Conservation (phyloP, 2,888 invertebrate species). For the Choristoneura rosaceana region DNA sequence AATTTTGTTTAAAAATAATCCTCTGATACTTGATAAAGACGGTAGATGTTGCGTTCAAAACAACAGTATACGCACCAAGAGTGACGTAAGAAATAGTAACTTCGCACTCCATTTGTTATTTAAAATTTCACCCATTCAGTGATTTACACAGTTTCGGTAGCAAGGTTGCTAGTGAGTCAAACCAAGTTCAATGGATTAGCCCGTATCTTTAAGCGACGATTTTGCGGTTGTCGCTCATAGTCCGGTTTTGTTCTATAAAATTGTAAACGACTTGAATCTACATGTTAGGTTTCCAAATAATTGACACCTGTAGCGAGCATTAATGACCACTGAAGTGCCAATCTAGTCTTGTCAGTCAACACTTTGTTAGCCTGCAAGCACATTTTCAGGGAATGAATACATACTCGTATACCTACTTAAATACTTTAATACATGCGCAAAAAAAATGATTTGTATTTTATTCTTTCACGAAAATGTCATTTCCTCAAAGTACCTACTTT, state of each 20-base stretch:
- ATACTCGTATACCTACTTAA: too few species aligned
- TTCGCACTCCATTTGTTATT: constrained; percentile 7
- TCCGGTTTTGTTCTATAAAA: constrained; percentile 12
- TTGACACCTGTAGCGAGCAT: constrained; percentile 28
- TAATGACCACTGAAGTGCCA: background rate
- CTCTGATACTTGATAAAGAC: background rate
- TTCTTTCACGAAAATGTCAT: background rate
- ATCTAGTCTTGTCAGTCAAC: background rate
- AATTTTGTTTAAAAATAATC: background rate
- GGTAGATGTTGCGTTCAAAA: constrained; percentile 2
- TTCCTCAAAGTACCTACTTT: too few species aligned
- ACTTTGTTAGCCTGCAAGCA: constrained; percentile 2
- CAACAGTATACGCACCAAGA: constrained; percentile 2
- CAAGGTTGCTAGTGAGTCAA: constrained; percentile 31
- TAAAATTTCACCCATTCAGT: constrained; percentile 21
- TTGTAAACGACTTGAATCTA: constrained; percentile 17
- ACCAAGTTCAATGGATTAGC: constrained; percentile 30
- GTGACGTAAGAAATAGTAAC: constrained; percentile 6
- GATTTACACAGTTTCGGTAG: constrained; percentile 13
- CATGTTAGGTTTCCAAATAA: constrained; percentile 17
- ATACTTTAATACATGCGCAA: background rate
- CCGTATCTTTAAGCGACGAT: constrained; percentile 20
- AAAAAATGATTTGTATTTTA: background rate
- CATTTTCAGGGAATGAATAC: background rate
- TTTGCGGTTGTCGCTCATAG: constrained; percentile 28